phyloP scores from a whole-genome alignment of 2,888 invertebrate species.

The Argyra leucocephala region DNA sequence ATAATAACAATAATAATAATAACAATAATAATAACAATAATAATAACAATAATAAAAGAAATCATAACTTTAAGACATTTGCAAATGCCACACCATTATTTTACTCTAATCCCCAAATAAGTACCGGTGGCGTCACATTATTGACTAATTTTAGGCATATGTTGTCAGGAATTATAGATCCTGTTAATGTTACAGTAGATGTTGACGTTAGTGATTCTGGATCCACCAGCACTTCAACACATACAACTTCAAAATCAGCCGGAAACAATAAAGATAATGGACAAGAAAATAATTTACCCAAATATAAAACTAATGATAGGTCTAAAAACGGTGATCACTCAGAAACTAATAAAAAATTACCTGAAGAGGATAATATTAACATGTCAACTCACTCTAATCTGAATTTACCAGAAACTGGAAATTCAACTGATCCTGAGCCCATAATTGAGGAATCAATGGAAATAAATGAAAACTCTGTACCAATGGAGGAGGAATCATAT shows the following conservation, averaged over 20 bases:
- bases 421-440: background rate
- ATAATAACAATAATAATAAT: conserved; percentile 17
- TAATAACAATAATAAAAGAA: background rate
- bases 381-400: no score
- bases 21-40: conserved; percentile 14
- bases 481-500: background rate
- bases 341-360: background rate
- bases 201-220: conserved; percentile 12
- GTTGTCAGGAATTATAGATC: conserved; percentile 40
- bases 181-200: conserved; percentile 26
- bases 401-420: no score
- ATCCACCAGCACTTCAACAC: no score
- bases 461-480: background rate
- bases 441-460: background rate
- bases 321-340: no score
- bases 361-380: background rate
- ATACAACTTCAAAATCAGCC: no score
- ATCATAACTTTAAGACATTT: conserved; percentile 7
- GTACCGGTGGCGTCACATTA: conserved; percentile 39
- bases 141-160: conserved; percentile 40
- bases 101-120: conserved; percentile 31
- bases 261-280: no score
- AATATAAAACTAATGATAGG: background rate
- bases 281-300: no score
- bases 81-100: background rate